Conservation (phyloP, 2,797 vertebrate species). For the Gobio occitaniae region DNA sequence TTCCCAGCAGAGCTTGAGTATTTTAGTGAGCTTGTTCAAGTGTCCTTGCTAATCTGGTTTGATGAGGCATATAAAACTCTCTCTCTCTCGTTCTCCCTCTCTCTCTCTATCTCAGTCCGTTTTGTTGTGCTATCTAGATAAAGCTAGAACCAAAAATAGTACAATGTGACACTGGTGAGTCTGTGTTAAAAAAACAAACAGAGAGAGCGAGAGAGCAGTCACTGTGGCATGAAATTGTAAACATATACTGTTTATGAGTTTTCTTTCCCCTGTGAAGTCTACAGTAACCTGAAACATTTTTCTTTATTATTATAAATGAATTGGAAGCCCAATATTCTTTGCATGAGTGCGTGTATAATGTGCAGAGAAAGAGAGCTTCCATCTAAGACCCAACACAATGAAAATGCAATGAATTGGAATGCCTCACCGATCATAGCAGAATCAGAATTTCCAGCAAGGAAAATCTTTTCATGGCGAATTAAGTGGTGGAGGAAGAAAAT, state of each 20-base stretch:
- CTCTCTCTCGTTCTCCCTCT: background rate
- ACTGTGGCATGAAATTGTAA: slow-evolving; percentile 54
- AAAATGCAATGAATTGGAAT: slow-evolving; percentile 98
- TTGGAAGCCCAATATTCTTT: slow-evolving; percentile 92
- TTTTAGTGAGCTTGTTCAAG: slow-evolving; percentile 55
- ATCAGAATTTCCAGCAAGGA: slow-evolving; percentile 99
- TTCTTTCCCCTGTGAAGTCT: slow-evolving; percentile 34
- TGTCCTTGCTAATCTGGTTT: slow-evolving; percentile 55
- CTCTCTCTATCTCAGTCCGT: slow-evolving; percentile 1
- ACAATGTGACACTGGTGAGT: slow-evolving; percentile 38
- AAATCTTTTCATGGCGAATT: slow-evolving; percentile 99
- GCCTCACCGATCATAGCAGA: slow-evolving; percentile 99
- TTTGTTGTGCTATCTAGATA: slow-evolving; percentile 49
- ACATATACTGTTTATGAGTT: slow-evolving; percentile 34
- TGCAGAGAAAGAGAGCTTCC: slow-evolving; percentile 88
- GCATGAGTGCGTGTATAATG: slow-evolving; percentile 95
- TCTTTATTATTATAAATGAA: slow-evolving; percentile 79
- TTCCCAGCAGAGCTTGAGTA: slow-evolving; percentile 49
- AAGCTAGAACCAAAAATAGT: slow-evolving; percentile 44
- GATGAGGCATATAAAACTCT: slow-evolving; percentile 49
- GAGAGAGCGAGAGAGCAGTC: slow-evolving; percentile 61
- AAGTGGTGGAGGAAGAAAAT: slow-evolving; percentile 94
- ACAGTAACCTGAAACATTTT: slow-evolving; percentile 64
- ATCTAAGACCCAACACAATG: slow-evolving; percentile 96
- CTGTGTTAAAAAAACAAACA: slow-evolving; percentile 36